Evolutionary conservation across 2,797 vertebrate species (phyloP).

Genomic region (Denticeps clupeoides): DNA sequence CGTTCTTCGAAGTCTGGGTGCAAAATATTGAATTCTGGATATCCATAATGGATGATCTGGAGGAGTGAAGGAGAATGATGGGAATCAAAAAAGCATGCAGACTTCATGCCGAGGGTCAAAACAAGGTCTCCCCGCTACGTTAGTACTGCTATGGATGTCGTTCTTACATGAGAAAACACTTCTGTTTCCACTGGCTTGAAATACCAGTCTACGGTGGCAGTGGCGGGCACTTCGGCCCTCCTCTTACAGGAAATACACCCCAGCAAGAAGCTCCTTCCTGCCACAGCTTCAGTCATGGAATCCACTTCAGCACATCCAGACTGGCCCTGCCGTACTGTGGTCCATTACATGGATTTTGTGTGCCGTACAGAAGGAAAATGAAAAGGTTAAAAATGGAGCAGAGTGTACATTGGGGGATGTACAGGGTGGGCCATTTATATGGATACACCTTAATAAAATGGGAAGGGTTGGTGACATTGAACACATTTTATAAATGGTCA

Average conservation of each 20-base stretch:
- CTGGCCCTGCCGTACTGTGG: slow-evolving; percentile 48
- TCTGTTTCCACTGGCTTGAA: slow-evolving; percentile 52
- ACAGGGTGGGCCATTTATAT: too few relatives aligned
- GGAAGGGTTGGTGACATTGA: too few relatives aligned
- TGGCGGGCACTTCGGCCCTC: slow-evolving; percentile 64
- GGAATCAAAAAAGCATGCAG: background rate
- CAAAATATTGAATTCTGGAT: slow-evolving; percentile 35
- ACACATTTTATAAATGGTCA: too few relatives aligned
- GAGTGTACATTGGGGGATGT: too few relatives aligned
- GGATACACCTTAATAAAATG: too few relatives aligned
- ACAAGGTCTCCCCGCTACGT: too few relatives aligned
- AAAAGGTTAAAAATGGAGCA: too few relatives aligned
- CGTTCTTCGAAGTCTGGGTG: slow-evolving; percentile 58
- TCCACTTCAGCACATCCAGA: slow-evolving; percentile 79
- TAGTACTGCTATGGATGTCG: too few relatives aligned
- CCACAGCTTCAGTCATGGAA: slow-evolving; percentile 72
- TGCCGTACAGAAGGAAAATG: too few relatives aligned
- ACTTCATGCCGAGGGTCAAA: too few relatives aligned
- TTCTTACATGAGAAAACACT: background rate
- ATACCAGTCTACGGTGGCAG: slow-evolving; percentile 66
- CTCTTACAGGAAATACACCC: slow-evolving; percentile 83
- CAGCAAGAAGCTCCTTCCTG: slow-evolving; percentile 60
- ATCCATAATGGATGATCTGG: slow-evolving; percentile 69
- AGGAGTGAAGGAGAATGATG: background rate
- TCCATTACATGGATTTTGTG: too few relatives aligned